Conservation (phyloP, 1,140 invertebrate genomes). For the Zelostemma sp. region DNA sequence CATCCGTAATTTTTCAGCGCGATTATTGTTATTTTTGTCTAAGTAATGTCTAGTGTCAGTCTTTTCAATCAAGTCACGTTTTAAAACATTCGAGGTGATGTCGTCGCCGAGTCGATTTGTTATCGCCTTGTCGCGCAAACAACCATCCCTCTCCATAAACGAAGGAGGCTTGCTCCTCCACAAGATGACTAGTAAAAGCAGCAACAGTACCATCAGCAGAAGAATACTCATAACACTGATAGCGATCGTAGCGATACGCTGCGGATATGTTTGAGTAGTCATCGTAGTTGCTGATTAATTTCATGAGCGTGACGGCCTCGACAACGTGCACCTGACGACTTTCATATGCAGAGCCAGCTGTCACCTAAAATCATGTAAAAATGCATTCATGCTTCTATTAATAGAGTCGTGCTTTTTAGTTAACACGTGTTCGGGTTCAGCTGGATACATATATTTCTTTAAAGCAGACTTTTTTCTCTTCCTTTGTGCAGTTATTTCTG, state of each 20-base stretch:
- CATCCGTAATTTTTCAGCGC: no score
- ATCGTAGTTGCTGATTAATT: conserved; percentile 41
- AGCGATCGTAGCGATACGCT: conserved; percentile 37
- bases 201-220: conserved; percentile 30
- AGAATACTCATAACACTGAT: conserved; percentile 40
- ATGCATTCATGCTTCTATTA: conserved; percentile 27
- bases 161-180: conserved; percentile 42
- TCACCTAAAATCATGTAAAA: conserved; percentile 39
- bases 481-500: conserved; percentile 1
- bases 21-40: conserved; percentile 29
- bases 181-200: conserved; percentile 45
- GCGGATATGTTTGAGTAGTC: conserved; percentile 36
- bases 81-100: conserved; percentile 23
- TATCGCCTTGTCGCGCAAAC: conserved; percentile 27
- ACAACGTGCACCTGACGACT: conserved; percentile 28
- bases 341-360: conserved; percentile 27
- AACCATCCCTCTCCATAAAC: conserved; percentile 38
- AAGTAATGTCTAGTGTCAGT: conserved; percentile 30
- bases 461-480: not conserved
- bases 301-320: conserved; percentile 38
- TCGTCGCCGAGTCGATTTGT: conserved; percentile 20
- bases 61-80: conserved; percentile 22
- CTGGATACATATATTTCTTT: no score
- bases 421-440: not conserved
- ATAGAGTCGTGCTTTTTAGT: conserved; percentile 10